Conservation (phyloP, 2,888 invertebrate genomes). For the Rambutsinella grinnellia region DNA sequence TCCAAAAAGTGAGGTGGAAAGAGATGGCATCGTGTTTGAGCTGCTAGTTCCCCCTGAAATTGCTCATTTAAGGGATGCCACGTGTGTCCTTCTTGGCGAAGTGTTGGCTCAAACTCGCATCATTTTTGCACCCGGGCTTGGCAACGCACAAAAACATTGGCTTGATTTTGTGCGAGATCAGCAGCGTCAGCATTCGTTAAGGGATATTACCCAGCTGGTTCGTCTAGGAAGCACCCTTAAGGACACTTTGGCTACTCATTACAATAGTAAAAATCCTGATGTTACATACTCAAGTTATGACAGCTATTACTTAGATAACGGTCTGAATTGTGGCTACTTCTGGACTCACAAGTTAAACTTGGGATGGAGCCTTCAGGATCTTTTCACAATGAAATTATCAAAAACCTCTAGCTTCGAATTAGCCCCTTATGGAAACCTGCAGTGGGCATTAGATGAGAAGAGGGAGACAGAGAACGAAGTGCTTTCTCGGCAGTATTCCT, state of each 20-base stretch:
- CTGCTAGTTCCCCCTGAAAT: constrained; percentile 29
- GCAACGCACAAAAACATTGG: neutral
- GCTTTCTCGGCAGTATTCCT: constrained; percentile 15
- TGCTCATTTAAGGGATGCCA: constrained; percentile 23
- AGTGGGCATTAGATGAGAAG: constrained; percentile 3
- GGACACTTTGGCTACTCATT: neutral
- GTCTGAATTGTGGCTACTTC: neutral
- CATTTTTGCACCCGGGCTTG: too few relatives aligned
- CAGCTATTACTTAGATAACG: neutral
- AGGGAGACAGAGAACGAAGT: constrained; percentile 26
- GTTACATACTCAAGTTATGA: too few relatives aligned
- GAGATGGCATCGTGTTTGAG: too few relatives aligned
- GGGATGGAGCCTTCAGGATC: too few relatives aligned
- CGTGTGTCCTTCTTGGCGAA: constrained; percentile 3
- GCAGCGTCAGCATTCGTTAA: too few relatives aligned
- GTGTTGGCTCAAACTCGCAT: too few relatives aligned
- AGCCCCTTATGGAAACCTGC: neutral
- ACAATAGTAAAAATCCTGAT: neutral
- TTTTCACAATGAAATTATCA: neutral
- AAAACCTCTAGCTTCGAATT: neutral
- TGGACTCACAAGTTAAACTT: neutral
- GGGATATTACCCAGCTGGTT: too few relatives aligned
- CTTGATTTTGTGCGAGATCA: too few relatives aligned
- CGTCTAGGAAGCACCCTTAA: too few relatives aligned
- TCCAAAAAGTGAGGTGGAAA: too few relatives aligned